Base-by-base conservation (phyloP, 1,140 invertebrate genomes). In the Bombus waltoni region DNA sequence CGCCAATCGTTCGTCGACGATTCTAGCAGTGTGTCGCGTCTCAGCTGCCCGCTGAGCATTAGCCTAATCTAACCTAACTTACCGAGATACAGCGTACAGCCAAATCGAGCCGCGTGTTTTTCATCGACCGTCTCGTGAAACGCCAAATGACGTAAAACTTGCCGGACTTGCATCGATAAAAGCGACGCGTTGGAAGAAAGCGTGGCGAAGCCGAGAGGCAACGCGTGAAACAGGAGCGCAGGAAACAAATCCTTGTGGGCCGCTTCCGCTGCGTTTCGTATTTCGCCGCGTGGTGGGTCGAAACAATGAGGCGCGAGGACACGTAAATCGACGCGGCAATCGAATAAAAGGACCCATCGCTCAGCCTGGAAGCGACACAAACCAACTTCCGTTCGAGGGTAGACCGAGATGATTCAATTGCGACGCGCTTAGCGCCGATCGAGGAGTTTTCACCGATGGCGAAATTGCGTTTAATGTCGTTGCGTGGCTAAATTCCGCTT, bases 201-300 rank as follows among this genome's bases (percentile, higher is more conserved):
- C 47, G 28, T 28, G 25, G 53, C 32, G 42, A n/a, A 35, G 11
- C 5, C 8, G 32, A 38, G 18, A 22, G 47, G 81, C 77, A 78
- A 79, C 70, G 42, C 28, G 72, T 81, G 71, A 68, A 78, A 74
- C 57, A 78, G 68, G 59, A 85, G 87, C 40, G 57, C 76, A 86
- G 87, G 88, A 89, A 89, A 86, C 75, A 53, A 74, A 75, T 66
- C 47, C 79, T 89, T 47, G 74, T 65, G 62, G 65, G 66, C 74
- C 59, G 66, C 66, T 89, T 90, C 88, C 88, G 85, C 28, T 83
- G 4, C 42, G 85, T 75, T 35, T 90, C 85, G 70, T 77, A 65
- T 90, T 87, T 89, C 85, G 57, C 79, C 40, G 3, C 77, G 59
- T 11, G 42, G 71, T 47, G n/a, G 25, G 22, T 42, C 9, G 15